Percentiles rank a stretch among this genome's conserved stretches.
Evolutionary conservation across 1,140 invertebrate genomes (phyloP).

Genomic region (Lucilia cuprina): DNA sequence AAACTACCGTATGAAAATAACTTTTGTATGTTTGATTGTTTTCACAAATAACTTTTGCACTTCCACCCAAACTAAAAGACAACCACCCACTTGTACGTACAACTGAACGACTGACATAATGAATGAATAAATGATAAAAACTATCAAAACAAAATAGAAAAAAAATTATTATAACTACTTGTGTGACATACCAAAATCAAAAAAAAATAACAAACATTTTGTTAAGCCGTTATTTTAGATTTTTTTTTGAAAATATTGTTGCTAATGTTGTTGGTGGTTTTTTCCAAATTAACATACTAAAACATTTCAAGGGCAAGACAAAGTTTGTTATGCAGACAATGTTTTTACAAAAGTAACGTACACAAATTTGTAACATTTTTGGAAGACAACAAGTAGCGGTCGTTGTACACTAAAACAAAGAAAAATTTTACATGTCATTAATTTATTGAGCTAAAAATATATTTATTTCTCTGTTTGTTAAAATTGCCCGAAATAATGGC

Average conservation of each 20-base stretch:
- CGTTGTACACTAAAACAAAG: background rate
- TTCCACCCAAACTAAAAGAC: constrained; percentile 1
- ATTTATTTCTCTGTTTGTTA: background rate
- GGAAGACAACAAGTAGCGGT: background rate
- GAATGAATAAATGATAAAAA: constrained; percentile 2
- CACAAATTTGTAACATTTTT: background rate
- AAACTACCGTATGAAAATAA: constrained; percentile 23
- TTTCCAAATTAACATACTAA: background rate
- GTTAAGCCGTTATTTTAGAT: background rate
- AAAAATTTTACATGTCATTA: background rate
- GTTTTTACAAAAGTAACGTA: constrained; percentile 2
- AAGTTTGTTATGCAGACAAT: constrained; percentile 14
- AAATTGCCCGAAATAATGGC: background rate
- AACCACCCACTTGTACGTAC: background rate
- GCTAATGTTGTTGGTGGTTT: background rate
- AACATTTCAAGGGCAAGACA: constrained; percentile 1
- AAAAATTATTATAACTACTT: background rate
- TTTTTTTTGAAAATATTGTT: background rate
- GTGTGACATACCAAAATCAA: background rate
- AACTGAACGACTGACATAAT: background rate
- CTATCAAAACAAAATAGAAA: background rate
- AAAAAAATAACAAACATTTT: background rate
- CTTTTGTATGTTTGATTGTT: background rate
- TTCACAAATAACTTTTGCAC: background rate
- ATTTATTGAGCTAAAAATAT: background rate